Conservation (phyloP, 2,888 invertebrate species). For the Apotomis betuletana region DNA sequence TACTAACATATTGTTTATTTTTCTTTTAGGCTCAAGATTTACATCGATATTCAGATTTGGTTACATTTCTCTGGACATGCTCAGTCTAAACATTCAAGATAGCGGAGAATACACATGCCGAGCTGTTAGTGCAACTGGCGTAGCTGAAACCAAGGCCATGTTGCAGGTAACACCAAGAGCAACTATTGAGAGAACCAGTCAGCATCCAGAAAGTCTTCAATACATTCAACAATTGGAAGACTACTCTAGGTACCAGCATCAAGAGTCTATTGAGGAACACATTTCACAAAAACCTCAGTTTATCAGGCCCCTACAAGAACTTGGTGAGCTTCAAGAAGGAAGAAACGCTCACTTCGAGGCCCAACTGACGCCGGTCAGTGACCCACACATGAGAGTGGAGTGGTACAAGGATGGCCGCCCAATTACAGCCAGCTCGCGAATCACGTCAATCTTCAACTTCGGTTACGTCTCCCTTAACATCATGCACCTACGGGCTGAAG, state of each 20-base stretch:
- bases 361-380: constrained; percentile 95
- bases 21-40: constrained; percentile 92
- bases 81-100: constrained; percentile 93
- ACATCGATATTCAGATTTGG: constrained; percentile 98
- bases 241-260: constrained; percentile 93
- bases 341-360: constrained; percentile 97
- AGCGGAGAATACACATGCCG: constrained; percentile 96
- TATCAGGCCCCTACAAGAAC: constrained; percentile 92
- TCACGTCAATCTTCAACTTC: constrained; percentile 99
- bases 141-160: constrained; percentile 92
- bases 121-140: constrained; percentile 93
- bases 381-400: constrained; percentile 96
- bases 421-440: constrained; percentile 98
- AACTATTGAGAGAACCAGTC: constrained; percentile 93
- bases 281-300: constrained; percentile 92
- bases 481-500: constrained; percentile 99
- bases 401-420: constrained; percentile 98
- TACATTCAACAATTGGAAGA: constrained; percentile 96
- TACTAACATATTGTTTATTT: constrained; percentile 32
- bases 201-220: constrained; percentile 95
- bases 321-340: constrained; percentile 94
- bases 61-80: constrained; percentile 96
- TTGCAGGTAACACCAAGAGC: constrained; percentile 92
- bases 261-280: constrained; percentile 92
- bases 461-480: constrained; percentile 99